Conservation (phyloP, 2,888 invertebrate genomes). For the Nasonia oneida region DNA sequence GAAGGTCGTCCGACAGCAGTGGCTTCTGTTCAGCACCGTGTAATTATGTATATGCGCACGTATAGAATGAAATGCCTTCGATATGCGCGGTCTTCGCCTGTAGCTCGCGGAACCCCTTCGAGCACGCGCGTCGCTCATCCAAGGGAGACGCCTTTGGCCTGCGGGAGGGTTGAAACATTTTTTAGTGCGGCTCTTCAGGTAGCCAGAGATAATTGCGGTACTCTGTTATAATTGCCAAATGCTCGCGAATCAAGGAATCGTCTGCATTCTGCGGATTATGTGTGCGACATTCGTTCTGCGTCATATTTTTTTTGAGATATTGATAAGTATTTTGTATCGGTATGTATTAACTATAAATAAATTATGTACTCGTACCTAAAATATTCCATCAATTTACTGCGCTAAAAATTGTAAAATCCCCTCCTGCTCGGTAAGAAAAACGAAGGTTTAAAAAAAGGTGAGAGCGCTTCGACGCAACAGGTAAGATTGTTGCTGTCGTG, state of each 20-base stretch:
- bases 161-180: constrained; percentile 17
- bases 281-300: background rate
- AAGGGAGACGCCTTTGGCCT: constrained; percentile 16
- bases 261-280: background rate
- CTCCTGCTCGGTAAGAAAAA: no score
- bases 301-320: background rate
- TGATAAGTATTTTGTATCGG: background rate
- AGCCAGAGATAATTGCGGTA: background rate
- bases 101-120: constrained; percentile 7
- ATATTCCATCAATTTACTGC: no score
- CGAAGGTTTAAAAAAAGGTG: no score
- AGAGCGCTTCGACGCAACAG: no score
- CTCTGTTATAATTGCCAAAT: background rate
- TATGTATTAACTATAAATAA: no score
- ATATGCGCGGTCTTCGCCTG: background rate
- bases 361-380: no score
- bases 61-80: background rate
- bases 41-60: constrained; percentile 6
- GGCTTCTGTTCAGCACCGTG: constrained; percentile 45
- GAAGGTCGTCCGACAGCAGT: constrained; percentile 23
- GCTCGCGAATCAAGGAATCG: background rate
- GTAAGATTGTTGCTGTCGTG: no score
- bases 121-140: background rate
- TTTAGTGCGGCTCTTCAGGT: background rate
- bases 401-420: no score